Percentiles rank a stretch among this genome's conserved stretches.
Evolutionary conservation across 1,140 invertebrate species (phyloP).

Genomic region (Pseudomyrmex dendroicus): DNA sequence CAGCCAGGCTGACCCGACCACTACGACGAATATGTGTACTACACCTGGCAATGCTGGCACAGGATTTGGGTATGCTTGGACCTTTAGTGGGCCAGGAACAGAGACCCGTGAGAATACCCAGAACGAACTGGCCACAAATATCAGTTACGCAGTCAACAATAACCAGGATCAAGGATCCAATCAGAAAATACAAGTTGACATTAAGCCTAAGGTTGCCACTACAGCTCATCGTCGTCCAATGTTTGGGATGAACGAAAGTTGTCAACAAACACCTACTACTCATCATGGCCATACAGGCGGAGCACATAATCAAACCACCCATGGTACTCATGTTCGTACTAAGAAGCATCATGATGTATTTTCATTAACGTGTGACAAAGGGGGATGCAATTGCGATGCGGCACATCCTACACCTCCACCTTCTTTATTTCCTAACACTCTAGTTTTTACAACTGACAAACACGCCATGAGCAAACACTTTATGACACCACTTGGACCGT

Average conservation of each 20-base stretch:
- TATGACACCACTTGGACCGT: slow-evolving; percentile 89
- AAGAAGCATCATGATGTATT: slow-evolving; percentile 84
- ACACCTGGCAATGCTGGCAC: slow-evolving; percentile 83
- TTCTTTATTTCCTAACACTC: slow-evolving; percentile 81
- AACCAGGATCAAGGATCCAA: slow-evolving; percentile 84
- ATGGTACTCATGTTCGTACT: slow-evolving; percentile 79
- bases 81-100: slow-evolving; percentile 81
- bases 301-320: slow-evolving; percentile 82
- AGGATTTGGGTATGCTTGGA: slow-evolving; percentile 84
- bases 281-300: slow-evolving; percentile 81
- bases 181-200: slow-evolving; percentile 84
- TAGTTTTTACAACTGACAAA: slow-evolving; percentile 84
- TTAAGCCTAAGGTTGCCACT: slow-evolving; percentile 81
- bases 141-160: slow-evolving; percentile 83
- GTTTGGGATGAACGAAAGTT: slow-evolving; percentile 83
- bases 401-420: slow-evolving; percentile 80
- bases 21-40: slow-evolving; percentile 84
- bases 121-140: slow-evolving; percentile 81
- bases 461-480: slow-evolving; percentile 85
- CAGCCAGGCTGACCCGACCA: slow-evolving; percentile 78
- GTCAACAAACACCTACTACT: slow-evolving; percentile 82
- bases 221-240: slow-evolving; percentile 80
- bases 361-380: slow-evolving; percentile 82
- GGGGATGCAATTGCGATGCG: slow-evolving; percentile 83
- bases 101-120: slow-evolving; percentile 81